Base-by-base conservation (phyloP, 2,113 vertebrate species). In the Oreochromis niloticus region DNA sequence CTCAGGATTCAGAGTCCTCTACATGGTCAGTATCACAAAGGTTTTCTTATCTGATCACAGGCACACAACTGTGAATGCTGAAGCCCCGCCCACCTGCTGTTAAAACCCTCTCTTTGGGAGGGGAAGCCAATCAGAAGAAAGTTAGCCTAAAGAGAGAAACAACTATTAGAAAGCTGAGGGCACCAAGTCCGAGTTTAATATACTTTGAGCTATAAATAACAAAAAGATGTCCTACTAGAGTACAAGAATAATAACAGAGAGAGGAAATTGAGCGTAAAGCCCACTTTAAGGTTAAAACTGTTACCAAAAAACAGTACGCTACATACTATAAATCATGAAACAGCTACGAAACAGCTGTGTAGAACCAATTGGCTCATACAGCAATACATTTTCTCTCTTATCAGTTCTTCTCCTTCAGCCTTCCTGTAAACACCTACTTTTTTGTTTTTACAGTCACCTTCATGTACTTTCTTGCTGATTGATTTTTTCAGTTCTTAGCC, bases 361-460 rank as follows among this genome's bases (percentile, higher is more conserved):
- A 0, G 43, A 30, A 48, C 27, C 71, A 0, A 19, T 0, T 75
- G 24, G 41, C 43, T 75, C 71, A 50, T 19, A 48, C 43, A 30
- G 16, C 43, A 50, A 48, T 19, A 19, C 10, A 50, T 50, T 75
- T 75, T 48, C 71, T 50, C 4, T 71, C 66, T 50, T 32, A 32
- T 48, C 71, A 50, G 16, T 50, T 50, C 16, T 75, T 8, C 43
- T 73, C 41, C 41, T 75, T 50, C 71, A 30, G 3, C 43, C 71
- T 75, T 75, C 71, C 71, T 75, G 43, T 48, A 75, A 75, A 75
- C 43, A 50, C 71, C 14, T 32, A 48, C 24, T 48, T 75, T 48
- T 27, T 0, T 16, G 41, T 16, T 73, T 10, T 48, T 48, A 75
- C 41, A 75, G 24, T 7, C 46, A n/a, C 17, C 24, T 19, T 52